phyloP scores from a whole-genome alignment of 2,888 invertebrate genomes.

The Cryptophagus acutangulus region DNA sequence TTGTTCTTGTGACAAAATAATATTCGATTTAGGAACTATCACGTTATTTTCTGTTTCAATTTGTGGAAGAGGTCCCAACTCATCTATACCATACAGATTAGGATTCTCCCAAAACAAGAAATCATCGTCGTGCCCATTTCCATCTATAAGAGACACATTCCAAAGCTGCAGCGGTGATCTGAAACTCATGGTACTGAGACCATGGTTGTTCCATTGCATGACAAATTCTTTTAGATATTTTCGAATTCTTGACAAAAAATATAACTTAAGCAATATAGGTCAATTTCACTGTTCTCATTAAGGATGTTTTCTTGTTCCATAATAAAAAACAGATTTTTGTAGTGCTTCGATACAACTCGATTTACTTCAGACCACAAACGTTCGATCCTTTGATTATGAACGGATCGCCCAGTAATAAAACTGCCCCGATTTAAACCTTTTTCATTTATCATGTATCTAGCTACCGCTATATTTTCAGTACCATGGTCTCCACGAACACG shows the following conservation, averaged over 20 bases:
- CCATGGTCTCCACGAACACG: constrained; percentile 19
- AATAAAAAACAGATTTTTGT: constrained; percentile 14
- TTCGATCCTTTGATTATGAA: constrained; percentile 20
- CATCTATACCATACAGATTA: constrained; percentile 13
- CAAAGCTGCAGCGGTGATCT: constrained; percentile 16
- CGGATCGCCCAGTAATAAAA: constrained; percentile 18
- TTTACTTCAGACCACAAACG: constrained; percentile 21
- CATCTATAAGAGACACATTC: constrained; percentile 11
- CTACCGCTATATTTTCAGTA: constrained; percentile 18
- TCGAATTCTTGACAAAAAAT: constrained; percentile 17
- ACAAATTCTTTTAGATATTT: constrained; percentile 14
- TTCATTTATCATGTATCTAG: constrained; percentile 15
- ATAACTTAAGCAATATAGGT: constrained; percentile 14
- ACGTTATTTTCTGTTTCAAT: constrained; percentile 15
- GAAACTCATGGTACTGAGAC: constrained; percentile 13
- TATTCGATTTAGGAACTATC: constrained; percentile 9
- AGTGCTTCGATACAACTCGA: constrained; percentile 13
- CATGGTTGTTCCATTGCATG: constrained; percentile 17
- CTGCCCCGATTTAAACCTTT: constrained; percentile 16
- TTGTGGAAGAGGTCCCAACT: constrained; percentile 12
- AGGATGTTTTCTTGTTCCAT: constrained; percentile 15
- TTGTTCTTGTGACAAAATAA: constrained; percentile 8
- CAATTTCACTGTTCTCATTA: constrained; percentile 15
- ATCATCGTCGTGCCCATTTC: constrained; percentile 11
- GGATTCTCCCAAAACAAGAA: constrained; percentile 11